Base-by-base conservation (phyloP, 2,888 invertebrate genomes). In the Nemotelus nigrinus region DNA sequence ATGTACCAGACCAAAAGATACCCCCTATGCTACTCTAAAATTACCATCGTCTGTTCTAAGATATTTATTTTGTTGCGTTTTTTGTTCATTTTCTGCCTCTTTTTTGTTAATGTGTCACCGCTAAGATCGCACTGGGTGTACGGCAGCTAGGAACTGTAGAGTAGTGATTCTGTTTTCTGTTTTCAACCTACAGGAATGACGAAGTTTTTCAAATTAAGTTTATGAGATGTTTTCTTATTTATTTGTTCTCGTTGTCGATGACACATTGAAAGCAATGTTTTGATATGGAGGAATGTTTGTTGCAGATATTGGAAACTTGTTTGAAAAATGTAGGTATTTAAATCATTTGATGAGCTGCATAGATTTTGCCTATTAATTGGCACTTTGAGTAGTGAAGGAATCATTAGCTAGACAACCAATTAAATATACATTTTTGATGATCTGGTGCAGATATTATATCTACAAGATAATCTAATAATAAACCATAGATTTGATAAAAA, bases 1-100 rank as follows among this genome's bases (percentile, higher is more conserved):
- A 25, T 25, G 25, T 5, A 43, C 48, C 50, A 55, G 7, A 43
- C 57, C 7, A 60, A 7, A 60, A 41, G 25, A 8, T 70, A 70
- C 70, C 70, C 55, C 70, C 70, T 53, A 70, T 70, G 70, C 53
- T 53, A 70, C 70, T 70, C 70, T 70, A 50, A 70, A 70, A 53
- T 70, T 70, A 70, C 55, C 70, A 70, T 53, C 43, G 70, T 41
- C 6, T 41, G 10, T 55, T 41, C 55, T 53, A 25, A 25, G 25
- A 25, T 25, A 25, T 25, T 25, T 25, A 25, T 25, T 25, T 25
- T 25, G 25, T 25, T 25, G 25, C 25, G 25, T 25, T 25, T 25
- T 25, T 25, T 25, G 25, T 25, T 25, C 25, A 25, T 25, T 25
- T 25, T 25, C 25, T 25, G 25, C 55, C 55, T 70, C 41, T 3